A percentile compares a stretch with the other conserved stretches of the same genome.
These are phyloP conservation scores for Trachelus iudaicus DNA, from an alignment of 2,888 invertebrate species.

Conservation along the genomic window DNA sequence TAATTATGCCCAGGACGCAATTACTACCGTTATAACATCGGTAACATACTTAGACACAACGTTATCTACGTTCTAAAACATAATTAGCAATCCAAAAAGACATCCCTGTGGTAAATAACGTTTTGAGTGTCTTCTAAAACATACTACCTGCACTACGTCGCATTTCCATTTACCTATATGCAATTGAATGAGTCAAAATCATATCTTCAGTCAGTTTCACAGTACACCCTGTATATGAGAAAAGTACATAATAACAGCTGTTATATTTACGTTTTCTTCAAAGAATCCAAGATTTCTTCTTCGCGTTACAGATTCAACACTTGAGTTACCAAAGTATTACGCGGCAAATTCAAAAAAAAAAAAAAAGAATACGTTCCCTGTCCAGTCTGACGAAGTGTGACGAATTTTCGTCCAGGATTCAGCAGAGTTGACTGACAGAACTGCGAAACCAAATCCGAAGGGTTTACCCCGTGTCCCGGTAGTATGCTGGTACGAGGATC, in stretches of 20 bases:
- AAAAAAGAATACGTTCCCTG: neutral
- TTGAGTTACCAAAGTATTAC: neutral
- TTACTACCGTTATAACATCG: neutral
- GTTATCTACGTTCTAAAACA: neutral
- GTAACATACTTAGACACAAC: neutral
- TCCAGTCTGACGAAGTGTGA: neutral
- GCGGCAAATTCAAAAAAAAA: neutral
- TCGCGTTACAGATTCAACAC: neutral
- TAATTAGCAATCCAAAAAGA: neutral
- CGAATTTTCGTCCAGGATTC: neutral
- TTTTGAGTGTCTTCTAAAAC: neutral
- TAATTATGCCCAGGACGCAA: neutral
- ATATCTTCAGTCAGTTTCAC: no score
- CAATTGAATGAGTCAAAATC: no score
- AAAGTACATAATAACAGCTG: neutral
- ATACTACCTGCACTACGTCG: no score
- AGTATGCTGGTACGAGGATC: slow-evolving; percentile 29
- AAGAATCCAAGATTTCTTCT: neutral
- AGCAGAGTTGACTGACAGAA: neutral
- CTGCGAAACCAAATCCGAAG: neutral
- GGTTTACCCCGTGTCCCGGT: slow-evolving; percentile 20
- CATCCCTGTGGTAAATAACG: neutral
- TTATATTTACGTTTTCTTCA: neutral
- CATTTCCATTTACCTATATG: no score
- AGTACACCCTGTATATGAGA: no score